These are phyloP conservation scores for Rotaria sp. DNA, from an alignment of 2,888 invertebrate genomes.

Conservation along the genomic window DNA sequence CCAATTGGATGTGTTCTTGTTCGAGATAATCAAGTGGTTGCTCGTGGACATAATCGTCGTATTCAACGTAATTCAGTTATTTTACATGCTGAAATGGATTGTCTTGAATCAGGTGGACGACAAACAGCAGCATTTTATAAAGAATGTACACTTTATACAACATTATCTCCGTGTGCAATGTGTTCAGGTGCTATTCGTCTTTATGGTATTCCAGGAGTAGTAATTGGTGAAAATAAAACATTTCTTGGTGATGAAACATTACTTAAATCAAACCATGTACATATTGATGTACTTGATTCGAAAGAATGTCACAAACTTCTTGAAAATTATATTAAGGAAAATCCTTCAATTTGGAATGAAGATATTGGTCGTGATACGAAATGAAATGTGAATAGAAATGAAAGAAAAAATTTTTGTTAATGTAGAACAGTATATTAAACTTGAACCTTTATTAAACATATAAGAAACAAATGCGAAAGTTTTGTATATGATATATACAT, in stretches of 20 bases:
- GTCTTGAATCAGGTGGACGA: neutral
- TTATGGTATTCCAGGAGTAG: neutral
- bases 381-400: neutral
- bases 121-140: conserved; percentile 16
- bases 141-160: conserved; percentile 9
- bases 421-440: neutral
- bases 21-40: neutral
- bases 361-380: neutral
- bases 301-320: neutral
- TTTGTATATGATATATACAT: too few relatives aligned
- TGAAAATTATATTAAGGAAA: neutral
- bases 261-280: neutral
- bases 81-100: conserved; percentile 23
- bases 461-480: too few relatives aligned
- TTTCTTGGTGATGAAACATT: neutral
- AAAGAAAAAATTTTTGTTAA: neutral
- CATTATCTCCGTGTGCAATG: neutral
- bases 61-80: neutral
- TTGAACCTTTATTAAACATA: too few relatives aligned
- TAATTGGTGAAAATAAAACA: conserved; percentile 25
- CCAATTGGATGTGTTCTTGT: conserved; percentile 20
- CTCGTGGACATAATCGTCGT: conserved; percentile 25
- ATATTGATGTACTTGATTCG: neutral
- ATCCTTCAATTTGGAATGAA: neutral
- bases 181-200: neutral